phyloP scores from a whole-genome alignment of 2,888 invertebrate genomes.

The Erebia palarica region DNA sequence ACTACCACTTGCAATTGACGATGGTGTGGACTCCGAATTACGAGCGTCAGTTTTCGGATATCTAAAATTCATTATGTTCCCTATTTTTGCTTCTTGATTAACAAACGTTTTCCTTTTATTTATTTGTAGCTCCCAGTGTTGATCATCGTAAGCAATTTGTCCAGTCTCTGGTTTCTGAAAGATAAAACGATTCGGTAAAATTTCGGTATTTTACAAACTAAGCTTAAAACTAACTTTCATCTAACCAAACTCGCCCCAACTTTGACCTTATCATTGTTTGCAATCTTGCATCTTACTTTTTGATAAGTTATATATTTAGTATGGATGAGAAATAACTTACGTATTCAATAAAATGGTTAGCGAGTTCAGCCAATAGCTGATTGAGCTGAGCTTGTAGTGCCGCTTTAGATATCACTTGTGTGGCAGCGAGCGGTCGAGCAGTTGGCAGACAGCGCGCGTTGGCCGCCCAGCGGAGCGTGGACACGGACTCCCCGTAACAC shows the following conservation, averaged over 20 bases:
- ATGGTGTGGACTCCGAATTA: constrained; percentile 60
- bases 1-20: constrained; percentile 64
- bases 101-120: constrained; percentile 38
- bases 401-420: constrained; percentile 47
- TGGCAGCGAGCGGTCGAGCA: constrained; percentile 43
- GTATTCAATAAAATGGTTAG: constrained; percentile 63
- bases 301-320: background rate
- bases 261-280: too few species aligned
- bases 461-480: constrained; percentile 91
- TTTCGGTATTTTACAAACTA: too few species aligned
- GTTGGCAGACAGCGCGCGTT: constrained; percentile 86
- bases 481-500: constrained; percentile 90
- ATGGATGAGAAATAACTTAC: constrained; percentile 47
- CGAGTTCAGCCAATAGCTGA: constrained; percentile 62
- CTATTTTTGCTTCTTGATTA: constrained; percentile 54
- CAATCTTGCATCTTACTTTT: background rate
- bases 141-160: constrained; percentile 60
- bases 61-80: constrained; percentile 65
- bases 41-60: constrained; percentile 57
- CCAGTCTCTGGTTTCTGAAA: constrained; percentile 66
- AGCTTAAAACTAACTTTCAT: background rate
- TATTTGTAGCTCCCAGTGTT: constrained; percentile 57
- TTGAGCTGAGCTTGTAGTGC: constrained; percentile 70
- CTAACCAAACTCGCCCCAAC: background rate
- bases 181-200: background rate